These are phyloP conservation scores for Diadumene lineata DNA, from an alignment of 92 coral and sea anemone species.

Conservation along the genomic window DNA sequence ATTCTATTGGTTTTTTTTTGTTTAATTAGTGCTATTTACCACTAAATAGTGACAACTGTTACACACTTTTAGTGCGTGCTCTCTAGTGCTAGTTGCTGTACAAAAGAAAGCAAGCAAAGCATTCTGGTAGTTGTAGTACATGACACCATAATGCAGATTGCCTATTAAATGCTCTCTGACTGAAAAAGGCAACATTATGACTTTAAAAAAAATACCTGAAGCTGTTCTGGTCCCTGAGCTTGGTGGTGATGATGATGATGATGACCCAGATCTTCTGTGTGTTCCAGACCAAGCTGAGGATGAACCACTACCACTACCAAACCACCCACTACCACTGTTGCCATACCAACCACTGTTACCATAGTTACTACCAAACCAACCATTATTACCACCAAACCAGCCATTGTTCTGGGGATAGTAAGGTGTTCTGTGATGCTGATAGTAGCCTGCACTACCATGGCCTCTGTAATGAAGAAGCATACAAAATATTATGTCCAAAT, in stretches of 20 bases:
- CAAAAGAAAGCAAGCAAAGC: too few relatives aligned
- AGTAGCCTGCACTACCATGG: conserved; percentile 22
- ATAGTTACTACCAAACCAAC: conserved; percentile 15
- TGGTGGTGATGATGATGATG: conserved; percentile 35
- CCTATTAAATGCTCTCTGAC: too few relatives aligned
- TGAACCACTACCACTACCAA: conserved; percentile 16
- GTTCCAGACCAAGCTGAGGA: conserved; percentile 62
- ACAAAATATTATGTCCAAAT: too few relatives aligned
- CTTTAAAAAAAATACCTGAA: conserved; percentile 65
- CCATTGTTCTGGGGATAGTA: conserved; percentile 11
- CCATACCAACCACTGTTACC: conserved; percentile 26
- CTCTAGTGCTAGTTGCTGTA: too few relatives aligned
- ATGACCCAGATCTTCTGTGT: conserved; percentile 41
- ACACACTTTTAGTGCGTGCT: too few relatives aligned
- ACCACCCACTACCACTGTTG: conserved; percentile 17
- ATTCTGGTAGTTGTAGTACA: too few relatives aligned
- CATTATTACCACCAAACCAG: conserved; percentile 30
- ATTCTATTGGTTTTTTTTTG: too few relatives aligned
- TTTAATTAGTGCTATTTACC: too few relatives aligned
- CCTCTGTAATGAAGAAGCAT: conserved; percentile 1
- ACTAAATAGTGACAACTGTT: too few relatives aligned
- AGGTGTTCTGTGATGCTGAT: conserved; percentile 17
- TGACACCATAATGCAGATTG: too few relatives aligned
- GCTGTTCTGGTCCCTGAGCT: conserved; percentile 52
- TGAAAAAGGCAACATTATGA: too few relatives aligned